phyloP scores from a whole-genome alignment of 2,797 vertebrate species.

The Threskiornis aethiopicus region DNA sequence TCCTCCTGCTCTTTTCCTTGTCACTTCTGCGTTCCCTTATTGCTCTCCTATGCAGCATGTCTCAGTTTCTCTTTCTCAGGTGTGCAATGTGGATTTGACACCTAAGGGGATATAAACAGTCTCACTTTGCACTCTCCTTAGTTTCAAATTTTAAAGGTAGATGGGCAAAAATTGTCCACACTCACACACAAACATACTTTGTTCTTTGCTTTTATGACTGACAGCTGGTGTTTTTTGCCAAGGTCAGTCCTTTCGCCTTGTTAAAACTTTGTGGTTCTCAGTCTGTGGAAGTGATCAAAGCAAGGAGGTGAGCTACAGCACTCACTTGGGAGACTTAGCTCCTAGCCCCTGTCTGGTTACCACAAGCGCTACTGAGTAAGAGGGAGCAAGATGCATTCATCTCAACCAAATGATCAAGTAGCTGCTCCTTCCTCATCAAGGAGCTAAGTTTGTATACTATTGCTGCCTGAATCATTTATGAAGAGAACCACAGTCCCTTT shows the following conservation, averaged over 20 bases:
- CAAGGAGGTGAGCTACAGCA: not conserved
- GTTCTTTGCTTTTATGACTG: not conserved
- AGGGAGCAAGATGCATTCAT: not conserved
- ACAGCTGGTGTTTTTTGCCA: rapidly evolving
- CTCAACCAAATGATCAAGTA: not conserved
- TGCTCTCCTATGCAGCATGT: not conserved
- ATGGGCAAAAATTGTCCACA: not conserved
- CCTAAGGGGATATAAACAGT: not conserved
- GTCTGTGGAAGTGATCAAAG: not conserved
- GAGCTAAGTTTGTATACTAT: not conserved
- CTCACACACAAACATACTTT: not conserved
- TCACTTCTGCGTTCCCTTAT: not conserved
- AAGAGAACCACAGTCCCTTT: not conserved
- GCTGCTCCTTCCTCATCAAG: not conserved
- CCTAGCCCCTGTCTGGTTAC: not conserved
- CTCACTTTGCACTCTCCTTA: not conserved
- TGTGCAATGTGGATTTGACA: not conserved
- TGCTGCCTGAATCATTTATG: constrained; percentile 52
- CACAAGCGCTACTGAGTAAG: not conserved
- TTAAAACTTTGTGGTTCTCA: not conserved
- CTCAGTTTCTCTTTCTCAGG: not conserved
- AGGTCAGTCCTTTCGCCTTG: not conserved
- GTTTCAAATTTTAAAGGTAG: not conserved
- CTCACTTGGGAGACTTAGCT: not conserved
- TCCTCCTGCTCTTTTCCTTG: not conserved